Conservation (phyloP, 2,113 vertebrate species). For the Oreocharis arfaki region DNA sequence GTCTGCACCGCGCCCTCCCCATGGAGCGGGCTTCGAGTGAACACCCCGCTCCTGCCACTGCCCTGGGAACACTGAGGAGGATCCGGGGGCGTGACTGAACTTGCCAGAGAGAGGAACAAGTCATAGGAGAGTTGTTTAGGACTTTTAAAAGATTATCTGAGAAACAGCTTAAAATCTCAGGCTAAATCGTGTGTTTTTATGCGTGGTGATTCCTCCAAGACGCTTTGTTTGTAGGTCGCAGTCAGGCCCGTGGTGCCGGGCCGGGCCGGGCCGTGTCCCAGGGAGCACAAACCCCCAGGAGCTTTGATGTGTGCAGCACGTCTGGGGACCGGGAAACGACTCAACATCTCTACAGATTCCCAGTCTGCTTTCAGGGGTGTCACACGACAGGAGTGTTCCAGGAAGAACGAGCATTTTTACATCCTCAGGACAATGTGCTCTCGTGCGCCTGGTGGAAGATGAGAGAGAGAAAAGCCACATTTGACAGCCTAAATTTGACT, state of each 20-base stretch:
- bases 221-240: neutral
- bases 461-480: neutral
- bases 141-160: neutral
- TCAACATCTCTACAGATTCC: too few relatives aligned
- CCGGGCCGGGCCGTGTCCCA: neutral
- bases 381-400: too few relatives aligned
- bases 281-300: neutral
- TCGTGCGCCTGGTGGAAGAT: too few relatives aligned
- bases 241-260: neutral
- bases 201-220: neutral
- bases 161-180: neutral
- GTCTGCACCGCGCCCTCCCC: neutral
- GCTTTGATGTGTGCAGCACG: too few relatives aligned
- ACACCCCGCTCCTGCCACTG: neutral
- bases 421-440: neutral
- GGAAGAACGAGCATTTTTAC: neutral
- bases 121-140: neutral
- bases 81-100: neutral
- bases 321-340: neutral
- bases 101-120: neutral
- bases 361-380: neutral
- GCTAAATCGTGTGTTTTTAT: neutral
- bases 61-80: neutral
- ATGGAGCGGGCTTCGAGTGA: too few relatives aligned
- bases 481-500: neutral